phyloP scores from a whole-genome alignment of 1,140 invertebrate genomes.

The Sitophilus oryzae region DNA sequence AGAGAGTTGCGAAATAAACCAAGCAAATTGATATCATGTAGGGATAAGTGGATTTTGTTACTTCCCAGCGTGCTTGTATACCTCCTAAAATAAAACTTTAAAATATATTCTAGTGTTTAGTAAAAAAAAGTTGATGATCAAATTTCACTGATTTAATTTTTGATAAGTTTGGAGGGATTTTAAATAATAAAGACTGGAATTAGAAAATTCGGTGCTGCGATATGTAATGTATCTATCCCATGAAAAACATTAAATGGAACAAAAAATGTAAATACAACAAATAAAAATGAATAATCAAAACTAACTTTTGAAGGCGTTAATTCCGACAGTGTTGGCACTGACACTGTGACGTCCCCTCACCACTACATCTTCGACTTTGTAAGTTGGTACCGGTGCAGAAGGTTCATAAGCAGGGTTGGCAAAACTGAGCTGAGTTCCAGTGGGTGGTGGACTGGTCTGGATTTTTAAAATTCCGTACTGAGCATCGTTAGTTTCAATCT shows the following conservation, averaged over 20 bases:
- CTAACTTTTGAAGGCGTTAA: conserved; percentile 58
- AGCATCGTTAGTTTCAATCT: conserved; percentile 51
- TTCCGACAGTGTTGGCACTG: conserved; percentile 32
- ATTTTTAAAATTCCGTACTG: conserved; percentile 58
- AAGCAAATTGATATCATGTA: conserved; percentile 83
- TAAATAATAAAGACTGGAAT: no score
- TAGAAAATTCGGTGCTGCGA: no score
- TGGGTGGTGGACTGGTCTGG: conserved; percentile 47
- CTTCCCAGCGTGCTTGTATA: conserved; percentile 62
- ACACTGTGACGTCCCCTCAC: conserved; percentile 54
- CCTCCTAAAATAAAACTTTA: conserved; percentile 55
- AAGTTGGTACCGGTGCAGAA: conserved; percentile 57
- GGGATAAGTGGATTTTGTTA: conserved; percentile 75
- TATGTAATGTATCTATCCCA: no score
- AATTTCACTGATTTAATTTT: no score
- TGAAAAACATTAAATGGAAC: background rate
- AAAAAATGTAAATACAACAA: background rate
- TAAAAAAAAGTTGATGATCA: no score
- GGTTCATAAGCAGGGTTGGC: conserved; percentile 77
- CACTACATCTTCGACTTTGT: conserved; percentile 78
- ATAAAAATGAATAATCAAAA: background rate
- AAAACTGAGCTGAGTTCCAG: conserved; percentile 57
- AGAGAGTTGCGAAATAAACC: conserved; percentile 82
- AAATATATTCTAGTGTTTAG: no score
- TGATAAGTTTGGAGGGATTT: no score